These are phyloP conservation scores for Cladopsammia gracilis DNA, from an alignment of 64 coral and sea anemone genomes.

Conservation along the genomic window DNA sequence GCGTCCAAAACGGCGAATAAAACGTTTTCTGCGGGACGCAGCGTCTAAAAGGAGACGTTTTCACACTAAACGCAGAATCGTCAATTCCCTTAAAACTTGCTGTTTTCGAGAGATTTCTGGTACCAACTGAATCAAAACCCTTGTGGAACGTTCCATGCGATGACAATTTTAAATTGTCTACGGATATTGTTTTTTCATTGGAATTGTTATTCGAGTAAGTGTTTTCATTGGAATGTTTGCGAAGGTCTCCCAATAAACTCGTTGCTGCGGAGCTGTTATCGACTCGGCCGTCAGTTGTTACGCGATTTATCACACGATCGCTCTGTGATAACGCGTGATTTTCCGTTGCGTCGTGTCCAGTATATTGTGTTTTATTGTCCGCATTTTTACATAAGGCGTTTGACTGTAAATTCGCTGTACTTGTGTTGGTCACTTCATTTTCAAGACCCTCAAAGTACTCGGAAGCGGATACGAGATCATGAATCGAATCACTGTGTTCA, in stretches of 20 bases:
- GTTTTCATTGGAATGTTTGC: not conserved
- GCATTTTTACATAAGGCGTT: not conserved
- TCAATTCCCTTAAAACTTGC: not conserved
- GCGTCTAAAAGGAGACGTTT: not conserved
- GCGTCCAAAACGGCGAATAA: conserved; percentile 28
- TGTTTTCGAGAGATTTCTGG: not conserved
- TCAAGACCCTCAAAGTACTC: not conserved
- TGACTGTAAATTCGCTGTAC: not conserved
- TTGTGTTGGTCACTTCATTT: not conserved
- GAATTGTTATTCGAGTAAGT: not conserved
- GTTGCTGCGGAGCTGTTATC: not conserved
- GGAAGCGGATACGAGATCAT: not conserved
- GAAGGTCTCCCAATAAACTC: not conserved
- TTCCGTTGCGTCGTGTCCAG: not conserved
- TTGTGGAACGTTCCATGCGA: not conserved
- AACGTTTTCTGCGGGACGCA: not conserved
- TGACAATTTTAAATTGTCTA: not conserved
- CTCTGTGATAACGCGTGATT: not conserved
- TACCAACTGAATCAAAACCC: too few species aligned
- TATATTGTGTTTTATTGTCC: not conserved
- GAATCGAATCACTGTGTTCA: not conserved
- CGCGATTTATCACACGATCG: not conserved
- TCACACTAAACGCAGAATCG: not conserved
- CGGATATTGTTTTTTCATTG: not conserved
- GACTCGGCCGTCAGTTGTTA: not conserved